A percentile compares a stretch with the other conserved stretches of the same genome.
phyloP scores from a whole-genome alignment of 2,797 vertebrate genomes.

The Ctenochaetus hawaiiensis region DNA sequence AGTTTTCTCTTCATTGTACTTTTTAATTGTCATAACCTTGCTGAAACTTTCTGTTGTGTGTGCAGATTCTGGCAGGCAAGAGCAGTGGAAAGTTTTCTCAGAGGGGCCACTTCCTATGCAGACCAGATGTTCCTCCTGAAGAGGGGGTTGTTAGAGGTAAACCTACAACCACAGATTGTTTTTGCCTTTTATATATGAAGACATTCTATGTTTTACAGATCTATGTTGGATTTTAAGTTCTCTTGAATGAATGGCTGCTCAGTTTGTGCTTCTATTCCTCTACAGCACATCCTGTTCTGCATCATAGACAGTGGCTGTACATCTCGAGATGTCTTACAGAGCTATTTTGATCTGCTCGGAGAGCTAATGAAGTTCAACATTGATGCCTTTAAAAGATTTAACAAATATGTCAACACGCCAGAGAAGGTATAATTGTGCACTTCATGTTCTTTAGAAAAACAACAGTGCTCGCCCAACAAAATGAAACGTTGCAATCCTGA shows the following conservation, averaged over 20 bases:
- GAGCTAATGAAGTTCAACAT: constrained; percentile 99
- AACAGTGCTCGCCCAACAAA: neutral
- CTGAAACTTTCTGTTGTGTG: constrained; percentile 3
- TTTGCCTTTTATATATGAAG: neutral
- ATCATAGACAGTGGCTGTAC: constrained; percentile 99
- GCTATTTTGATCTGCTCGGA: constrained; percentile 98
- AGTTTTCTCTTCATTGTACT: constrained; percentile 16
- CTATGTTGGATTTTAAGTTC: neutral
- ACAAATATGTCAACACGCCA: constrained; percentile 98
- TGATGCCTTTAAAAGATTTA: constrained; percentile 98
- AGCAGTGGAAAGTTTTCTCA: constrained; percentile 97
- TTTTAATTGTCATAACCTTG: neutral
- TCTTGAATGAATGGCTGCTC: neutral
- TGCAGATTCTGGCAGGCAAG: constrained; percentile 98
- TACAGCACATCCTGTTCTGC: constrained; percentile 98
- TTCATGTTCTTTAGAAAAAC: fast-evolving
- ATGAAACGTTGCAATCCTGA: fast-evolving
- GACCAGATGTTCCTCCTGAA: constrained; percentile 99
- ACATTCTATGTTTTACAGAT: neutral
- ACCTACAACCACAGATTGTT: neutral
- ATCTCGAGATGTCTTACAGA: constrained; percentile 97
- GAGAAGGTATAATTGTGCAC: constrained; percentile 90
- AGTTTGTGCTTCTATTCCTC: constrained; percentile 12
- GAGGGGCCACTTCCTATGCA: constrained; percentile 97
- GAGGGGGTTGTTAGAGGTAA: constrained; percentile 96